Base-by-base conservation (phyloP, 2,797 vertebrate species). In the Scolopax rusticola region DNA sequence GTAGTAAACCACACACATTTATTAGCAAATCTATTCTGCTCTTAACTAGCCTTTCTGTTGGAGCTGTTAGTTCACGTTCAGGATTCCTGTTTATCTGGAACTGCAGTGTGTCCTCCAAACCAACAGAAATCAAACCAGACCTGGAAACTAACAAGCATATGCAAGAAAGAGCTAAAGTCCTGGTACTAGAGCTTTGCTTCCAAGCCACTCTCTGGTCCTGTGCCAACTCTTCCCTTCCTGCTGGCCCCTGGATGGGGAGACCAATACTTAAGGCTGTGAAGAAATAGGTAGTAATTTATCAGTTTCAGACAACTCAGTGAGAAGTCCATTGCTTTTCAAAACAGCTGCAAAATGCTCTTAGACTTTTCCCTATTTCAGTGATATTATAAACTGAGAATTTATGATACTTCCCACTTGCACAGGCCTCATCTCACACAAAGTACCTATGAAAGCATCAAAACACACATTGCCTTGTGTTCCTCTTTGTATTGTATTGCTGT, bases 11-110 rank as follows among this genome's bases (percentile, higher is more conserved):
- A 83, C 90, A 95, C 28, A 38, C 48, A 11, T 81, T 89, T 90
- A 84, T 90, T 95, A 92, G 77, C 81, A 81, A 85, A 85, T 60
- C 57, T 87, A 2, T 89, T 92, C 57, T 28, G 38, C 45, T 82
- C 45, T 73, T 80, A 73, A 70, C 33, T 41, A 57, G 33, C 77
- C 64, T 90, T 90, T 87, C 74, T 87, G 68, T n/a, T 89, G 75
- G 65, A 93, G 75, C 79, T 94, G 86, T 95, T 93, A 85, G 87
- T 89, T 95, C 75, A 94, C 1, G 6, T 90, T 93, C 57, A 59
- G 47, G 57, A 92, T 92, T 95, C 93, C 86, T 83, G 68, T 95
- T 96, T 87, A 53, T 87, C 90, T 92, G 92, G 92, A 95, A 81
- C 61, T 83, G 53, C 38, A 32, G 36, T 75, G 14, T 67, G 40